phyloP scores from a whole-genome alignment of 1,140 invertebrate genomes.

The Akabosia matsudoensis region DNA sequence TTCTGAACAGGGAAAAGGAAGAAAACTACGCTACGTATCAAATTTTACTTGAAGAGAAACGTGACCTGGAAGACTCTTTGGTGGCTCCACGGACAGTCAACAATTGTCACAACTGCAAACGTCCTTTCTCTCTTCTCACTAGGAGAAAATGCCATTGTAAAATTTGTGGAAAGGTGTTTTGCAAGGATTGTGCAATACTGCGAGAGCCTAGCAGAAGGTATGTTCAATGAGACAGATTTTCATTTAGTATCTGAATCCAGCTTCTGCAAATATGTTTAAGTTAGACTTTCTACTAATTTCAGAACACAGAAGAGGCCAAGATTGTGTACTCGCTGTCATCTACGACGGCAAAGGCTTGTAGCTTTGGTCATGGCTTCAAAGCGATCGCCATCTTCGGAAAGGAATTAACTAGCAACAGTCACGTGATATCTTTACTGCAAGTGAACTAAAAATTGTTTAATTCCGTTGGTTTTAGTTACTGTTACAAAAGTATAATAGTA shows the following conservation, averaged over 20 bases:
- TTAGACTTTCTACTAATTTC: background rate
- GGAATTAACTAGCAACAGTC: background rate
- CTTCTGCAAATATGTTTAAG: background rate
- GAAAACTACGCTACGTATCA: constrained; percentile 1
- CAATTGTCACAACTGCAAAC: constrained; percentile 22
- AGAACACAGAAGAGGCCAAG: background rate
- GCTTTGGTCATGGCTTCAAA: background rate
- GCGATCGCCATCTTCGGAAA: background rate
- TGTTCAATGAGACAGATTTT: background rate
- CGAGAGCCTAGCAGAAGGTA: background rate
- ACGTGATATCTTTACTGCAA: too few species aligned
- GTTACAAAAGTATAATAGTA: too few species aligned
- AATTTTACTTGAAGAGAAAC: constrained; percentile 24
- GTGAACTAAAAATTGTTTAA: too few species aligned
- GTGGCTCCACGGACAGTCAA: background rate
- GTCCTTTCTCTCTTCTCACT: constrained; percentile 15
- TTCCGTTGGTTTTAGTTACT: too few species aligned
- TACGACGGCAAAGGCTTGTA: background rate
- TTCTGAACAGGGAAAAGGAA: constrained; percentile 28
- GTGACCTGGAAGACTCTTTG: background rate
- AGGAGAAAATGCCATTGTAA: constrained; percentile 28
- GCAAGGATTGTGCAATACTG: constrained; percentile 26
- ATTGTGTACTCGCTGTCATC: constrained; percentile 15
- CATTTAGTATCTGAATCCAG: background rate
- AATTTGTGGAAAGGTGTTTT: constrained; percentile 29